phyloP scores from a whole-genome alignment of 2,888 invertebrate genomes.

The Leptinotarsa rubiginosa region DNA sequence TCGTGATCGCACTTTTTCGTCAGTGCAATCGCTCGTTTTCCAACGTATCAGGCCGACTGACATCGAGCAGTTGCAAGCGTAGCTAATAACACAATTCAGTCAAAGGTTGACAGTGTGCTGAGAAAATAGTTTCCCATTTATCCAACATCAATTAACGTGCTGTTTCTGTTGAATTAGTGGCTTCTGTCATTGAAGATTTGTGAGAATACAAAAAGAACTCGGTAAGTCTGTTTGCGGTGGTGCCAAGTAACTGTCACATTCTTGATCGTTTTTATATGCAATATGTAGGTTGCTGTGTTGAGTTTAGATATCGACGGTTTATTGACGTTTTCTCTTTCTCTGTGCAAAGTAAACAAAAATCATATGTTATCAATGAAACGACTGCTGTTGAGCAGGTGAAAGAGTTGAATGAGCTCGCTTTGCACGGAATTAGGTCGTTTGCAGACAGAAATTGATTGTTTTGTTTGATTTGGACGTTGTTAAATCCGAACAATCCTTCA shows the following conservation, averaged over 20 bases:
- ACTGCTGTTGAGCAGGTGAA: not conserved
- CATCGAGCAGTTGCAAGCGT: not conserved
- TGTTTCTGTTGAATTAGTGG: slow-evolving; percentile 4
- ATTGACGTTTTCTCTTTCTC: slow-evolving; percentile 4
- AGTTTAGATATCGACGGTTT: not conserved
- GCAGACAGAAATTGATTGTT: no score
- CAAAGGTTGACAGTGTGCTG: not conserved
- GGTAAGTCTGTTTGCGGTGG: not conserved
- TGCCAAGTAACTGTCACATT: not conserved
- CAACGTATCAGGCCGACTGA: not conserved
- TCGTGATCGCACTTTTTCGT: not conserved
- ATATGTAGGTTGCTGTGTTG: not conserved
- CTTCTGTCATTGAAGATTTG: slow-evolving; percentile 16
- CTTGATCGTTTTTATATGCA: not conserved
- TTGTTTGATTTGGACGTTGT: no score
- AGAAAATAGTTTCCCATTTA: not conserved
- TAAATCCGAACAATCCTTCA: no score
- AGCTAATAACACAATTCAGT: not conserved
- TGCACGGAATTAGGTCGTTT: no score
- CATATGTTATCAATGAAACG: not conserved
- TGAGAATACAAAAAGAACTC: slow-evolving; percentile 2
- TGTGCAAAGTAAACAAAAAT: slow-evolving; percentile 9
- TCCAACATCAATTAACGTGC: not conserved
- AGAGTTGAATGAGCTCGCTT: not conserved
- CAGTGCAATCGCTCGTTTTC: not conserved